phyloP scores from a whole-genome alignment of 2,888 invertebrate species.

The Meloe dianella region DNA sequence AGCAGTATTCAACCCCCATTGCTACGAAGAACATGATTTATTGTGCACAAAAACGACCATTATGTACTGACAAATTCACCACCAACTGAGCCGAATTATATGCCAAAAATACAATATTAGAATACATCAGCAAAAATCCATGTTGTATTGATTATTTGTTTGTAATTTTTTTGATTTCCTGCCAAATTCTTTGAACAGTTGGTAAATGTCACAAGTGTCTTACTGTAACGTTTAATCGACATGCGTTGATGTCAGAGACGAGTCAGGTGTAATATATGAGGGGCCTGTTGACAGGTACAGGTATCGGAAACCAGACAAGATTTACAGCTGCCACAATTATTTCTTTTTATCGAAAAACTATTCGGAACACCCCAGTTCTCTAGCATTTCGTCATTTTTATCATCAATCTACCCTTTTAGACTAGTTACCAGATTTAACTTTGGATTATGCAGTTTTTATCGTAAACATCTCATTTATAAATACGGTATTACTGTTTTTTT shows the following conservation, averaged over 20 bases:
- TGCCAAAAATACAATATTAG: neutral
- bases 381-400: slow-evolving; percentile 24
- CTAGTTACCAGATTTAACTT: slow-evolving; percentile 5
- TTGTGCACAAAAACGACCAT: slow-evolving; percentile 44
- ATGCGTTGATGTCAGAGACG: slow-evolving; percentile 52
- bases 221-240: slow-evolving; percentile 44
- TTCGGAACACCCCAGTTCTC: slow-evolving; percentile 16
- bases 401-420: slow-evolving; percentile 17
- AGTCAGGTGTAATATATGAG: slow-evolving; percentile 52
- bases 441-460: slow-evolving; percentile 28
- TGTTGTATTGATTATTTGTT: too few species aligned
- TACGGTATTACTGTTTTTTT: slow-evolving; percentile 15
- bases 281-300: slow-evolving; percentile 51
- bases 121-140: neutral
- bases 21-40: slow-evolving; percentile 50
- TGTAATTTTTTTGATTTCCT: too few species aligned
- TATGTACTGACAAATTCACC: slow-evolving; percentile 48
- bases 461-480: slow-evolving; percentile 22
- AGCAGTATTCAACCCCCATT: slow-evolving; percentile 35
- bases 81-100: neutral
- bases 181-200: neutral
- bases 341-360: slow-evolving; percentile 39
- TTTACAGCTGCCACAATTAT: slow-evolving; percentile 53
- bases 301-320: slow-evolving; percentile 51
- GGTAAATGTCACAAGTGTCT: slow-evolving; percentile 20